These are phyloP conservation scores for Triplophysa dalaica DNA, from an alignment of 2,113 vertebrate species.

Conservation along the genomic window DNA sequence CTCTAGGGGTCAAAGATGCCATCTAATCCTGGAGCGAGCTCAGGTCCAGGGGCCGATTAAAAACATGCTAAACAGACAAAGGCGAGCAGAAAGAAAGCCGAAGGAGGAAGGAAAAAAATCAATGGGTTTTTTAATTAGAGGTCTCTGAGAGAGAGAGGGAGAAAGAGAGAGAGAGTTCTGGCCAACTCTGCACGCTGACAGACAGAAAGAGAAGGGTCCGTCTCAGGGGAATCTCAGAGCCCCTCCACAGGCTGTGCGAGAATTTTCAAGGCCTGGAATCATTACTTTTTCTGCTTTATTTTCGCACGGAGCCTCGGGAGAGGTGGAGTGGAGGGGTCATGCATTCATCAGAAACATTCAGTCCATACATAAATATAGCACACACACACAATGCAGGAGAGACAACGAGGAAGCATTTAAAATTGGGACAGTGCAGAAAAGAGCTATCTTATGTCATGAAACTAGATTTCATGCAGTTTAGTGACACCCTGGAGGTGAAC, in stretches of 20 bases:
- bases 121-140: slow-evolving; percentile 55
- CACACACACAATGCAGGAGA: slow-evolving; percentile 31
- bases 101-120: slow-evolving; percentile 35
- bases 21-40: slow-evolving; percentile 39
- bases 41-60: slow-evolving; percentile 42
- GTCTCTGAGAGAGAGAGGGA: slow-evolving; percentile 32
- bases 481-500: background rate
- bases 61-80: slow-evolving; percentile 47
- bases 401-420: slow-evolving; percentile 18
- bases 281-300: slow-evolving; percentile 43
- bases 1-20: slow-evolving; percentile 26
- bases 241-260: slow-evolving; percentile 31
- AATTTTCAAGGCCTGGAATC: slow-evolving; percentile 47
- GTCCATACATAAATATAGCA: slow-evolving; percentile 46
- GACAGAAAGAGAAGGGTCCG: slow-evolving; percentile 23
- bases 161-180: slow-evolving; percentile 5
- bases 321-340: slow-evolving; percentile 36
- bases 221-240: slow-evolving; percentile 47
- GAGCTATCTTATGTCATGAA: background rate
- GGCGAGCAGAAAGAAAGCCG: slow-evolving; percentile 26
- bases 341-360: slow-evolving; percentile 45
- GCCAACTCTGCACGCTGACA: slow-evolving; percentile 31
- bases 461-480: background rate
- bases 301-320: slow-evolving; percentile 28
- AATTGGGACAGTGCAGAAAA: slow-evolving; percentile 1